phyloP scores from a whole-genome alignment of 2,797 vertebrate species.

The Enteromius fasciolatus region DNA sequence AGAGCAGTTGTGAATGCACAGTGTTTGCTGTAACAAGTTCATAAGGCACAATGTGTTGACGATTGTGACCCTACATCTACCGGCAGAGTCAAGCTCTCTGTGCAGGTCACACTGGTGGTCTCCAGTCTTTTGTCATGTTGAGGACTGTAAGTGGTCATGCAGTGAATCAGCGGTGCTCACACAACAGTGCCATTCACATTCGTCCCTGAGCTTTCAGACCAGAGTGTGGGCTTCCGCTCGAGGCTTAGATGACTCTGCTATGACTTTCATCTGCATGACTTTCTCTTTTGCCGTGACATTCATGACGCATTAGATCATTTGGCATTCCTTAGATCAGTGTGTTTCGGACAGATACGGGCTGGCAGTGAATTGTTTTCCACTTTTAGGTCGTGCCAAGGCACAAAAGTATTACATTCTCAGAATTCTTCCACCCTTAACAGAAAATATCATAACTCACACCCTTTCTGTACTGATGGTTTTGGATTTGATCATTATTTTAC shows the following conservation, averaged over 20 bases:
- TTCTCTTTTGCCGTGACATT: background rate
- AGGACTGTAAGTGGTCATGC: conserved; percentile 50
- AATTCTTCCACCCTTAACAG: background rate
- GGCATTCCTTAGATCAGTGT: background rate
- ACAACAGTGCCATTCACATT: conserved; percentile 55
- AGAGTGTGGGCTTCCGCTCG: conserved; percentile 31
- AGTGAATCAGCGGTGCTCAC: conserved; percentile 51
- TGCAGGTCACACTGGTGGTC: conserved; percentile 2
- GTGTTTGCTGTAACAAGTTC: background rate
- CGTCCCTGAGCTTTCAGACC: conserved; percentile 27
- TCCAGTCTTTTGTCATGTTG: conserved; percentile 43
- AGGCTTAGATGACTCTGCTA: conserved; percentile 16
- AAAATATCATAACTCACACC: background rate
- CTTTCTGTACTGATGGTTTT: background rate
- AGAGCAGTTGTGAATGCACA: background rate
- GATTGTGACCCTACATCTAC: background rate
- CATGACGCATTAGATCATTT: background rate
- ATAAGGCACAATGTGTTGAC: background rate
- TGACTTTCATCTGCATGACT: conserved; percentile 7
- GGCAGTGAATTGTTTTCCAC: background rate
- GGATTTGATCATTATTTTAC: background rate
- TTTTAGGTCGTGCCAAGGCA: background rate
- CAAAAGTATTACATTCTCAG: background rate
- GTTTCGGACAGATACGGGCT: background rate
- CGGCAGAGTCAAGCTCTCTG: conserved; percentile 2